These are phyloP conservation scores for Tringa solitaria DNA, from an alignment of 2,113 vertebrate species.

Conservation along the genomic window DNA sequence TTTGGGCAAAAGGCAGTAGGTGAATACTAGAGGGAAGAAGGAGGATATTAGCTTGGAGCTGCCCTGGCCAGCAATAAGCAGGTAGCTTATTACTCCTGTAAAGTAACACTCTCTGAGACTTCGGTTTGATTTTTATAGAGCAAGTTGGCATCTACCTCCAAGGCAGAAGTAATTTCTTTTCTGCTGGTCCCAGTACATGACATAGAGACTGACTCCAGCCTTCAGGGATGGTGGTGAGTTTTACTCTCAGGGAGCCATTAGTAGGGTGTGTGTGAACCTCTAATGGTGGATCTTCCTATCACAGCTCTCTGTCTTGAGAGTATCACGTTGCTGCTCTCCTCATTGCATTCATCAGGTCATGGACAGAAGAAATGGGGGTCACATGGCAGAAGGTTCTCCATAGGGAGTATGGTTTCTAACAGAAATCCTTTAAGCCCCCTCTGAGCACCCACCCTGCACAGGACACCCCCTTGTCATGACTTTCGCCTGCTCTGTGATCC, in stretches of 20 bases:
- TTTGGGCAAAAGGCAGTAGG: background rate
- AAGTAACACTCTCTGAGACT: background rate
- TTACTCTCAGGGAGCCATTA: background rate
- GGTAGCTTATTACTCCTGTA: background rate
- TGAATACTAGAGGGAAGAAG: background rate
- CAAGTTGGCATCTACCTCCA: background rate
- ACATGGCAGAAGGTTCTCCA: fast-evolving
- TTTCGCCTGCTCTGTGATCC: background rate
- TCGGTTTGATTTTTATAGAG: background rate
- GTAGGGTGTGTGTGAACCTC: fast-evolving
- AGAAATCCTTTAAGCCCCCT: background rate
- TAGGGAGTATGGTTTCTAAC: background rate
- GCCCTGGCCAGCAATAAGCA: background rate
- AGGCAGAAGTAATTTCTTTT: background rate
- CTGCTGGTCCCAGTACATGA: background rate
- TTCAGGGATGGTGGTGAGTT: background rate
- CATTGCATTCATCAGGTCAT: background rate
- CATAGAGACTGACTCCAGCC: background rate
- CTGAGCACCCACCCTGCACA: background rate
- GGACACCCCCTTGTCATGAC: background rate
- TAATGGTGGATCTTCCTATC: background rate
- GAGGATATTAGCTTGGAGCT: background rate
- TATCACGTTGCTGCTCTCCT: fast-evolving
- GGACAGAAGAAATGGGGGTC: background rate
- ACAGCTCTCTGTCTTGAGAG: background rate